Base-by-base conservation (phyloP, 2,797 vertebrate genomes). In the Acanthurus lineatus region DNA sequence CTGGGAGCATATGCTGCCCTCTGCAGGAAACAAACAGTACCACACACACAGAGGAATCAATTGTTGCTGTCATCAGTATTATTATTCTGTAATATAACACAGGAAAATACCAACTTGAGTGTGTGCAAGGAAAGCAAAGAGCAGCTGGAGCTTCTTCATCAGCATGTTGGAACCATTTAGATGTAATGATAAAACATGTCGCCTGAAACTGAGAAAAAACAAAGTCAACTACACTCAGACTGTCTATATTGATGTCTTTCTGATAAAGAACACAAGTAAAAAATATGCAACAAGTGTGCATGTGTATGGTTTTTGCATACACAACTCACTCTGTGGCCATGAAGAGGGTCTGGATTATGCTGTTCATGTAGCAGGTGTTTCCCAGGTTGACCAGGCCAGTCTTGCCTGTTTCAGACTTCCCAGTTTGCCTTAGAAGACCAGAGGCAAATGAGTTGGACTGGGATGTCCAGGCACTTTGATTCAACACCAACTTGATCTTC, bases 341-440 rank as follows among this genome's bases (percentile, higher is more conserved):
- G 90, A 98, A 99, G 76, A 99, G 95, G 48, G 97, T 97, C 93
- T 99, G 98, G 88, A 99, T 96, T 91, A 99, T 97, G 92, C 98
- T 99, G 93, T 99, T 99, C 97, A 99, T 99, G 87, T 97, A 99
- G 92, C 98, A 99, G 4, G 98, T 99, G 91, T 99, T 99, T 77
- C 98, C 98, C 85, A 99, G 91, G 93, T 99, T 99, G 89, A 99
- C 95, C 58, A 99, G 95, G 78, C 98, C 98, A 1, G 98, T 99
- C 95, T 97, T 99, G 77, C 98, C 98, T 0, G 98, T 99, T 95
- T 99, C 98, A 57, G 98, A 99, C 94, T 98, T 99, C 89, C 96
- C 97, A 77, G 96, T 92, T 84, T 97, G 95, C 94, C 94, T 97
- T 90, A 97, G 95, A 67, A 97, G 93, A 91, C 96, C 97, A 40